A percentile compares a stretch with the other conserved stretches of the same genome.
phyloP scores from a whole-genome alignment of 2,888 invertebrate genomes.

The Sphaerophoria rueppellii region DNA sequence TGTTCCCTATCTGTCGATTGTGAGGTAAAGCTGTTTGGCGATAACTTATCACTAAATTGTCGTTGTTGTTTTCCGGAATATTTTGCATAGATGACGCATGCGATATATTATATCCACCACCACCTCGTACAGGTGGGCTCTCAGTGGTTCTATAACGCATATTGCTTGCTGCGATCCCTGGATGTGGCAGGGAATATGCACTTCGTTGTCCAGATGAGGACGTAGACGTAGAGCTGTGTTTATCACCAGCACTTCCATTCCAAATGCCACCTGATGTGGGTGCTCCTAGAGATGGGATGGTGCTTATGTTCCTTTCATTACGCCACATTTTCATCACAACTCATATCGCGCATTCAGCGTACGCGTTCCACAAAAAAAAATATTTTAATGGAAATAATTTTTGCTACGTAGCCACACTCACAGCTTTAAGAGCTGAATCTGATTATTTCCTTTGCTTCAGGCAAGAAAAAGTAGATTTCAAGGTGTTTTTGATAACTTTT shows the following conservation, averaged over 20 bases:
- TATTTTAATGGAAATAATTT: conserved; percentile 41
- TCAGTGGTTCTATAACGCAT: conserved; percentile 74
- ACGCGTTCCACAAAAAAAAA: conserved; percentile 12
- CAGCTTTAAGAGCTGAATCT: conserved; percentile 32
- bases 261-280: conserved; percentile 48
- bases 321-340: conserved; percentile 73
- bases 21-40: conserved; percentile 46
- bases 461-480: conserved; percentile 3
- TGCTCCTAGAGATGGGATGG: conserved; percentile 58
- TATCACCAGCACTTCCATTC: conserved; percentile 50
- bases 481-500: neutral
- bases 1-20: conserved; percentile 48
- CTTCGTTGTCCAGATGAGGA: conserved; percentile 74
- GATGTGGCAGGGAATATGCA: conserved; percentile 76
- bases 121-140: conserved; percentile 57
- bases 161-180: conserved; percentile 76
- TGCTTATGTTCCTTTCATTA: conserved; percentile 71
- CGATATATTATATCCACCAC: conserved; percentile 51
- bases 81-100: conserved; percentile 75
- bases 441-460: conserved; percentile 17
- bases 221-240: conserved; percentile 66
- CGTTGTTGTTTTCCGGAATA: conserved; percentile 70
- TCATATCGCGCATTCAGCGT: conserved; percentile 52
- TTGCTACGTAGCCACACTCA: conserved; percentile 67
- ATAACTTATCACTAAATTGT: conserved; percentile 60